Conservation (phyloP, 1,140 invertebrate species). For the Glomeris maerens region DNA sequence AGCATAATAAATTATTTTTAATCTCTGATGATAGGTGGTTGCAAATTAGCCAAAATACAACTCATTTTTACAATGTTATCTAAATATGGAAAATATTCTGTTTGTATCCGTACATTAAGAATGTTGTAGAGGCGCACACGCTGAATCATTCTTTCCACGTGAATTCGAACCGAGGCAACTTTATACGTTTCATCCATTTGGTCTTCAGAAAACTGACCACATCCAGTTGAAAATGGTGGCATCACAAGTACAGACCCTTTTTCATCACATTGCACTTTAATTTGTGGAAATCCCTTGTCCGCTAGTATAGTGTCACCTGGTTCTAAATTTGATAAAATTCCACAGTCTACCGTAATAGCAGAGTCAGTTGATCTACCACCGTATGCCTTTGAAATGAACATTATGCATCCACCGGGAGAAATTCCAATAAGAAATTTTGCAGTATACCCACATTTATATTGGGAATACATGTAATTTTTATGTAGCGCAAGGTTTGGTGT, state of each 20-base stretch:
- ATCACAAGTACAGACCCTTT: constrained; percentile 20
- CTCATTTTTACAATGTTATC: too few species aligned
- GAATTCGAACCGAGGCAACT: constrained; percentile 25
- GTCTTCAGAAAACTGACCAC: constrained; percentile 19
- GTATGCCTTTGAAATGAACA: constrained; percentile 27
- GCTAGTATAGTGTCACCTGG: too few species aligned
- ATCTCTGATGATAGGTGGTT: too few species aligned
- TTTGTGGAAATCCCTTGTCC: constrained; percentile 29
- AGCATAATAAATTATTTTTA: too few species aligned
- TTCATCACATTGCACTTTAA: constrained; percentile 16
- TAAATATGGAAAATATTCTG: too few species aligned
- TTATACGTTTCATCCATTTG: constrained; percentile 22
- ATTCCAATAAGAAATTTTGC: too few species aligned
- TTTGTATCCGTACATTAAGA: too few species aligned
- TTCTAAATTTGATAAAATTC: constrained; percentile 28
- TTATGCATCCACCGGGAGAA: constrained; percentile 28
- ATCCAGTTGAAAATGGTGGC: constrained; percentile 23
- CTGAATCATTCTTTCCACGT: constrained; percentile 27
- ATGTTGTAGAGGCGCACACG: constrained; percentile 21
- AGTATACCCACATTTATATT: constrained; percentile 31
- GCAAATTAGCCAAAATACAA: too few species aligned
- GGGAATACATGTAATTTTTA: constrained; percentile 24
- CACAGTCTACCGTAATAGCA: constrained; percentile 25
- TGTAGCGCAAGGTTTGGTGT: too few species aligned
- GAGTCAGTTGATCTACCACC: constrained; percentile 28